These are phyloP conservation scores for Drosophila baimaii DNA, from an alignment of 1,140 invertebrate genomes.

Conservation along the genomic window DNA sequence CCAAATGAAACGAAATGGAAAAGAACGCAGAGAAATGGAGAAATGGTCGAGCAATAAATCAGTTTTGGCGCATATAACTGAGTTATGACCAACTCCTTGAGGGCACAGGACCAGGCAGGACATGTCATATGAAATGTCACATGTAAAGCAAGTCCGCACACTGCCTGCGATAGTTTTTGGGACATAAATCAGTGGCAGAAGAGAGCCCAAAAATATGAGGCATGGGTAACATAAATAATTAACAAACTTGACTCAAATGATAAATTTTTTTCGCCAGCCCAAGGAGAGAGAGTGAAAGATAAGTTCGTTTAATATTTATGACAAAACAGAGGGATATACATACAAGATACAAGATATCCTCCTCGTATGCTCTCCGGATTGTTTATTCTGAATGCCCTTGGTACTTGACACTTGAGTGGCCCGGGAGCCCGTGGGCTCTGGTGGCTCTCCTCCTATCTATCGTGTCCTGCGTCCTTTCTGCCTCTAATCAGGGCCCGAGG, in stretches of 20 bases:
- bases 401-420: conserved; percentile 71
- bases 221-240: conserved; percentile 82
- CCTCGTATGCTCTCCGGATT: conserved; percentile 12
- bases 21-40: background rate
- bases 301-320: conserved; percentile 84
- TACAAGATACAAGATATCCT: conserved; percentile 37
- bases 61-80: conserved; percentile 9
- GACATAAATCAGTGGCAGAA: conserved; percentile 69
- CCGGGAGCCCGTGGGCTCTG: background rate
- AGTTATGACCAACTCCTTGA: conserved; percentile 31
- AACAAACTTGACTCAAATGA: conserved; percentile 83
- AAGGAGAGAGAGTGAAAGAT: conserved; percentile 62
- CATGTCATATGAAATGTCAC: conserved; percentile 60
- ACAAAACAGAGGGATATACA: conserved; percentile 63
- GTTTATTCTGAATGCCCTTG: conserved; percentile 71
- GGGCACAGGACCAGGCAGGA: conserved; percentile 15
- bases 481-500: conserved; percentile 62
- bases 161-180: conserved; percentile 10
- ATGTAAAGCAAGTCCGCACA: conserved; percentile 42
- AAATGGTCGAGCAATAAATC: conserved; percentile 29
- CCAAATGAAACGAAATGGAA: background rate
- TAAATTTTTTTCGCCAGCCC: conserved; percentile 76
- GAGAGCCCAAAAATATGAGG: conserved; percentile 65
- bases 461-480: conserved; percentile 3
- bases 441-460: conserved; percentile 6